Evolutionary conservation across 1,140 invertebrate genomes (phyloP).

Genomic region (Laupala kohalensis): DNA sequence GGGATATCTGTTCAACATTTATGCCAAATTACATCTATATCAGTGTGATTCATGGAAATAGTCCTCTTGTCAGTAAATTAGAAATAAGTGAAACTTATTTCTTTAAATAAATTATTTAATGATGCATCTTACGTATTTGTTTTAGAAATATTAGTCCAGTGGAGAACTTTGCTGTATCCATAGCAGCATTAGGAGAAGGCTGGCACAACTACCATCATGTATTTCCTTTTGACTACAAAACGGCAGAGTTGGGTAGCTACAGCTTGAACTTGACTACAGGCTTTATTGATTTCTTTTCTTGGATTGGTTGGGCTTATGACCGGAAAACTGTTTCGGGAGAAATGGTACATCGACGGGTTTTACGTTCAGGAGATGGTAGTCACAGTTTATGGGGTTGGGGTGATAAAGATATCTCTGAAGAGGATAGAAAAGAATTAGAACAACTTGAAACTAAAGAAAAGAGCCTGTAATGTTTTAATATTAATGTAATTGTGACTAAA

Average conservation of each 20-base stretch:
- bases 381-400: constrained; percentile 15
- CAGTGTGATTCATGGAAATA: no score
- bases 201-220: constrained; percentile 90
- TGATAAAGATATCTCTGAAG: constrained; percentile 12
- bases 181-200: constrained; percentile 63
- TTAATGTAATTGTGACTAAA: not conserved
- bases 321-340: constrained; percentile 29
- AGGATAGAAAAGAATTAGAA: constrained; percentile 8
- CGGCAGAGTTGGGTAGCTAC: constrained; percentile 59
- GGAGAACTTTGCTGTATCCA: constrained; percentile 53
- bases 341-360: constrained; percentile 21
- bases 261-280: constrained; percentile 51
- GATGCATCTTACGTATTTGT: not conserved
- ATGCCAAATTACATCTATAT: no score
- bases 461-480: not conserved
- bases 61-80: no score
- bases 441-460: not conserved
- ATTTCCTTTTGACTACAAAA: constrained; percentile 84
- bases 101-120: not conserved
- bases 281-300: constrained; percentile 57
- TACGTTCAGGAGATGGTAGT: constrained; percentile 22
- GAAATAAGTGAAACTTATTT: no score
- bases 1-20: no score
- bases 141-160: constrained; percentile 43
- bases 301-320: constrained; percentile 60